Evolutionary conservation across 2,888 invertebrate species (phyloP).

Genomic region (Dynastes grantii): DNA sequence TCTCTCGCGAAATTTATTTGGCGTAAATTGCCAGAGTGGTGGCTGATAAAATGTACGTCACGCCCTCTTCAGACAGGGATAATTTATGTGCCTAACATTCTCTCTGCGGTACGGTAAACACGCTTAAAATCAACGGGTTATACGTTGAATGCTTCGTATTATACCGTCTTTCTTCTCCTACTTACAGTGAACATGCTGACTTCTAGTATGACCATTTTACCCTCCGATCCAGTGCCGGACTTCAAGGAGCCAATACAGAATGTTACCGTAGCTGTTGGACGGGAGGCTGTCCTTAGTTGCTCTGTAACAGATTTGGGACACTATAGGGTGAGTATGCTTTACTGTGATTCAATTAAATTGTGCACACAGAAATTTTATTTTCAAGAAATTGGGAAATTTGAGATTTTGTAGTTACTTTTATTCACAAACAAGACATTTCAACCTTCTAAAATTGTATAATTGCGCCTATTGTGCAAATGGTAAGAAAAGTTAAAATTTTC

Average conservation of each 20-base stretch:
- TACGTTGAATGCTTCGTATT: neutral
- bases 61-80: slow-evolving; percentile 2
- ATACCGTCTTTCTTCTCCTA: neutral
- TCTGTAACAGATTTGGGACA: slow-evolving; percentile 82
- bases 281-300: slow-evolving; percentile 83
- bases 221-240: slow-evolving; percentile 73
- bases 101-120: neutral
- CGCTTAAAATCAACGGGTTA: neutral
- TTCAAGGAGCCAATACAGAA: slow-evolving; percentile 82
- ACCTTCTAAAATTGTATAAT: no score
- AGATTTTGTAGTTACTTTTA: no score
- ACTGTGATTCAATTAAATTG: neutral
- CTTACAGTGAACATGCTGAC: slow-evolving; percentile 55
- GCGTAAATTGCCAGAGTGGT: slow-evolving; percentile 25
- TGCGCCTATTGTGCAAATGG: no score
- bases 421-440: no score
- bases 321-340: slow-evolving; percentile 75
- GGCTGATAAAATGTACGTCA: slow-evolving; percentile 37
- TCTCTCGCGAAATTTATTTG: slow-evolving; percentile 35
- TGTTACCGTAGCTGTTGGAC: slow-evolving; percentile 82
- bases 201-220: slow-evolving; percentile 53
- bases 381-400: no score
- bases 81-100: slow-evolving; percentile 28
- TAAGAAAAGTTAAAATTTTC: no score
- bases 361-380: no score